Evolutionary conservation across 1,140 invertebrate genomes (phyloP), one percentile per base, ranked within the genome.

Genomic region (Bombus pascuorum): DNA sequence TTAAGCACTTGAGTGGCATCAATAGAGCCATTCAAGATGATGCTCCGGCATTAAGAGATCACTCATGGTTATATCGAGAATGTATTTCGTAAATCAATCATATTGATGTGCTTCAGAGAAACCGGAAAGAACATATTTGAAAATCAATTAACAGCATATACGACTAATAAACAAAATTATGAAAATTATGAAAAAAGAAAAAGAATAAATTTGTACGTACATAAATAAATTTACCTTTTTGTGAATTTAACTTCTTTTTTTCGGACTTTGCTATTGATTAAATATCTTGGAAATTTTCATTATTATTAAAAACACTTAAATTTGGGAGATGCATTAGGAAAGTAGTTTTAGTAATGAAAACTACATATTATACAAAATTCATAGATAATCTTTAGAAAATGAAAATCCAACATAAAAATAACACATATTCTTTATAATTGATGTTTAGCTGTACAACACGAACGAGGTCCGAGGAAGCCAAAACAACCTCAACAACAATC

Each of bases 391-490:
- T 0, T 34, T 15, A 0, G 13, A 28, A 15, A 25, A 70, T 71
- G 10, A 39, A 12, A 32, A 72, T 66, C 3, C 6, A 68, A 37
- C 59, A 75, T 32, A 66, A 73, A 82, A 76, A 71, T 85, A 83
- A 90, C 80, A 76, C 82, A 80, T 57, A 79, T 85, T 57, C 47
- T 79, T 80, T 39, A 28, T 81, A 34, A 81, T 72, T 91, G 79
- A 86, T 94, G 83, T 95, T 87, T 95, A 99, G 99, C 99, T 92
- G 99, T 99, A 53, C 99, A 99, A 95, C 99, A 99, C 94, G 99
- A 99, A 94, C 96, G 99, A 77, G 99, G 99, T 18, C 99, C 99
- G 0, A 96, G 99, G 39, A 99, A 99, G 93, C 98, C 98, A 0
- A 99, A 98, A 92, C 91, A 97, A 59, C 97, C 96, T 87, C 76